Percentiles rank a stretch among this genome's conserved stretches.
Evolutionary conservation across 2,797 vertebrate species (phyloP).

Genomic region (Phaenicophaeus curvirostris): DNA sequence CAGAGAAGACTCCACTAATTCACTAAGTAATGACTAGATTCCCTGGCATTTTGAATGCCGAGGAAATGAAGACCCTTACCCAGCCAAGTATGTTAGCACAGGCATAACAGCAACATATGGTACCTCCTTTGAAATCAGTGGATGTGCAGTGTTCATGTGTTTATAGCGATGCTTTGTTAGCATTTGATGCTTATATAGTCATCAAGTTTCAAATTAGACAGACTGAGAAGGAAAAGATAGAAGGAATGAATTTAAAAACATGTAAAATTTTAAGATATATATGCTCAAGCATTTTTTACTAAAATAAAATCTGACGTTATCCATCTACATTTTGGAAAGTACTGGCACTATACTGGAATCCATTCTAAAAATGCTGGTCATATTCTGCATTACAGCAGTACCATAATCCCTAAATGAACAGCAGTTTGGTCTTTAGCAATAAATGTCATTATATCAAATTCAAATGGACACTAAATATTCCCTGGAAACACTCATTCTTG

Average conservation of each 20-base stretch:
- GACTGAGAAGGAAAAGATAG: slow-evolving; percentile 18
- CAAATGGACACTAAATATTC: slow-evolving; percentile 29
- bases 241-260: neutral
- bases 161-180: slow-evolving; percentile 27
- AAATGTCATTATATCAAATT: slow-evolving; percentile 55
- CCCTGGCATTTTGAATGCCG: neutral
- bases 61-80: slow-evolving; percentile 36
- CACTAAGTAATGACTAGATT: slow-evolving; percentile 12
- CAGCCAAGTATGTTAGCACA: slow-evolving; percentile 26
- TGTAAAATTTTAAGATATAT: neutral
- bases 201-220: slow-evolving; percentile 9
- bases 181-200: neutral
- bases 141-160: neutral
- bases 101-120: slow-evolving; percentile 37
- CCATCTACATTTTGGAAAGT: neutral
- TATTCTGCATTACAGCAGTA: neutral
- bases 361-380: slow-evolving; percentile 12
- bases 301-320: neutral
- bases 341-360: neutral
- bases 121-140: slow-evolving; percentile 21
- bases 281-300: neutral
- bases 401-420: slow-evolving; percentile 61
- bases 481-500: neutral
- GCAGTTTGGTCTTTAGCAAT: slow-evolving; percentile 61
- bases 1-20: neutral